Evolutionary conservation across 2,888 invertebrate genomes (phyloP), one percentile per base, ranked within the genome.

Genomic region (Zelleria hepariella): DNA sequence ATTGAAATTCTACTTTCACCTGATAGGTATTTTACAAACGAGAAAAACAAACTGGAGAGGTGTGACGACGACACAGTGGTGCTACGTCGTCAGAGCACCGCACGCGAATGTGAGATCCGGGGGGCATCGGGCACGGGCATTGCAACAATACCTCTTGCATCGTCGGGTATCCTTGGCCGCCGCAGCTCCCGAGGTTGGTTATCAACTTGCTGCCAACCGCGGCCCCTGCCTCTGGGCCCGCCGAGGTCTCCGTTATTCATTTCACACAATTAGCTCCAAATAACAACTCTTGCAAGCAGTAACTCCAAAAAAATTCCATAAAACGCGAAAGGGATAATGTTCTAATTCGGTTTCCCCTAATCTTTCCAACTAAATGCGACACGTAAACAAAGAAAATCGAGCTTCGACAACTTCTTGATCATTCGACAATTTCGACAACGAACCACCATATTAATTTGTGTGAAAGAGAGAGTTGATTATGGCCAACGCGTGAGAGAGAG

Each of bases 211-310:
- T 82, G 82, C 86, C 86, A 87, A 67, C 87, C 85, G 69, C 89
- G 87, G 74, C 89, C 89, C 74, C 85, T 84, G 71, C 89, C 86
- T 77, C 87, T 81, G 61, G 86, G 74, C 73, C 83, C 86, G 69
- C 88, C 84, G 69, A 84, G 74, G 65, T 89, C 89, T 69, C 88
- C 89, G 86, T 89, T 89, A 79, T 87, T 89, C 89, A 89, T 89
- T 81, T 80, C 79, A 78, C 66, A 70, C 68, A 67, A 63, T 71
- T 71, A 67, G 62, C 69, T 65, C 66, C 66, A 65, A 65, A 67
- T 61, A 70, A 65, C 64, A 68, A 67, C 65, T 72, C 60, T 68
- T 62, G 67, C 61, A 65, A 65, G 65, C 62, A 69, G 66, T 69
- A 70, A 70, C 66, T 71, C 67, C 65, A 71, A 74, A 68, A 63